phyloP scores from a whole-genome alignment of 2,888 invertebrate species.

The Tetragonula carbonaria region DNA sequence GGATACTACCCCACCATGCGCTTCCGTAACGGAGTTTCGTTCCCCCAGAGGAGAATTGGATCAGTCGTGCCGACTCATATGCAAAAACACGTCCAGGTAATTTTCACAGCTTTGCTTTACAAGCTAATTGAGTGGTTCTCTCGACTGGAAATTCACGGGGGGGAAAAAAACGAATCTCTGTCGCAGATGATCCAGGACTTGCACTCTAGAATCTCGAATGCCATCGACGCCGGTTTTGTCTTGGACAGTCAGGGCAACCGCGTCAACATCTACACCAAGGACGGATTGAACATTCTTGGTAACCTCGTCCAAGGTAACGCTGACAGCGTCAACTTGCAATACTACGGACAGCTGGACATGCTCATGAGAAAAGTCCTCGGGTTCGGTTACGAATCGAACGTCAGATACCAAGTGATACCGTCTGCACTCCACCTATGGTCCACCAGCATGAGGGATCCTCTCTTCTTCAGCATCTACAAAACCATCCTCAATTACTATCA shows the following conservation, averaged over 20 bases:
- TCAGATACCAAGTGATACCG: slow-evolving; percentile 84
- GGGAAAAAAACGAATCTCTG: no score
- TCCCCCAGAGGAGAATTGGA: slow-evolving; percentile 76
- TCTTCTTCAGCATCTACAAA: slow-evolving; percentile 88
- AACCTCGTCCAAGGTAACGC: slow-evolving; percentile 85
- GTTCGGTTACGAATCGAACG: slow-evolving; percentile 76
- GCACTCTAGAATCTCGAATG: slow-evolving; percentile 62
- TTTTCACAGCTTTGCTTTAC: background rate
- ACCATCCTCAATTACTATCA: slow-evolving; percentile 85
- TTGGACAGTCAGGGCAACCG: slow-evolving; percentile 52
- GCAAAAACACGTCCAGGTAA: slow-evolving; percentile 67
- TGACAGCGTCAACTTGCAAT: slow-evolving; percentile 82
- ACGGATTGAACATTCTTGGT: slow-evolving; percentile 86
- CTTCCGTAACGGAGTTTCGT: slow-evolving; percentile 87
- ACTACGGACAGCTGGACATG: slow-evolving; percentile 86
- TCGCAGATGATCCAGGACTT: slow-evolving; percentile 57
- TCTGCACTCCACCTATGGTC: slow-evolving; percentile 87
- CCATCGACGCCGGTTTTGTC: slow-evolving; percentile 70
- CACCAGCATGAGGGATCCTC: slow-evolving; percentile 88
- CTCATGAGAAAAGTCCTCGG: slow-evolving; percentile 85
- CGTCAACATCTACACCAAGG: slow-evolving; percentile 69
- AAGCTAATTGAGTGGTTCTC: no score
- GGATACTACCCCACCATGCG: slow-evolving; percentile 87
- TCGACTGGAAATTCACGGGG: no score
- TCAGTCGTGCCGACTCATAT: slow-evolving; percentile 67